phyloP scores from a whole-genome alignment of 1,140 invertebrate genomes.

The Atopsyche davidsoni region DNA sequence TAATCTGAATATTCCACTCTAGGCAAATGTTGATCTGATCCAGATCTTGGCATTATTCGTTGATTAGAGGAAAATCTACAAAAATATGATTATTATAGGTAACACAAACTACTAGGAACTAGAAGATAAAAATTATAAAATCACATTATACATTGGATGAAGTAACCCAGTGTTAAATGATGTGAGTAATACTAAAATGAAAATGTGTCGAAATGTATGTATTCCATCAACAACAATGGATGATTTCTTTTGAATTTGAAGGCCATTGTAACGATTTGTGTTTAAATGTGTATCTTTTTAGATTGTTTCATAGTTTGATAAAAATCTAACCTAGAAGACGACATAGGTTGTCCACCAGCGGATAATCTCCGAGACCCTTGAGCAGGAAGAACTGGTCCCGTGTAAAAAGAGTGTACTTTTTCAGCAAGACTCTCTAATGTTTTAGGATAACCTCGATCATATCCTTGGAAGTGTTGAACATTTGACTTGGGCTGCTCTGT shows the following conservation, averaged over 20 bases:
- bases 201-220: too few relatives aligned
- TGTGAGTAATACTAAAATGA: too few relatives aligned
- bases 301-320: too few relatives aligned
- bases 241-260: too few relatives aligned
- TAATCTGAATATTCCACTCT: constrained; percentile 71
- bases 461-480: constrained; percentile 72
- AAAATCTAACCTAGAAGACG: constrained; percentile 27
- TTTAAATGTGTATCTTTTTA: too few relatives aligned
- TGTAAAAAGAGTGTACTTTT: constrained; percentile 82
- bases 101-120: too few relatives aligned
- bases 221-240: too few relatives aligned
- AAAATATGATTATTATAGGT: too few relatives aligned
- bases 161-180: too few relatives aligned
- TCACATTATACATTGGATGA: too few relatives aligned
- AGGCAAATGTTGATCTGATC: constrained; percentile 78
- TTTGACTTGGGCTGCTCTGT: constrained; percentile 80
- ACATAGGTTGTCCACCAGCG: constrained; percentile 42
- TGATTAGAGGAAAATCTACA: constrained; percentile 39
- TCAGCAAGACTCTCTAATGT: constrained; percentile 84
- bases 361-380: constrained; percentile 41
- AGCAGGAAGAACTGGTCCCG: constrained; percentile 39
- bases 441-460: constrained; percentile 80
- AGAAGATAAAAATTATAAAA: too few relatives aligned
- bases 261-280: too few relatives aligned
- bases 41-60: constrained; percentile 68